Evolutionary conservation across 2,797 vertebrate genomes (phyloP), one percentile per base, ranked within the genome.

Genomic region (Diglossa cyanea): DNA sequence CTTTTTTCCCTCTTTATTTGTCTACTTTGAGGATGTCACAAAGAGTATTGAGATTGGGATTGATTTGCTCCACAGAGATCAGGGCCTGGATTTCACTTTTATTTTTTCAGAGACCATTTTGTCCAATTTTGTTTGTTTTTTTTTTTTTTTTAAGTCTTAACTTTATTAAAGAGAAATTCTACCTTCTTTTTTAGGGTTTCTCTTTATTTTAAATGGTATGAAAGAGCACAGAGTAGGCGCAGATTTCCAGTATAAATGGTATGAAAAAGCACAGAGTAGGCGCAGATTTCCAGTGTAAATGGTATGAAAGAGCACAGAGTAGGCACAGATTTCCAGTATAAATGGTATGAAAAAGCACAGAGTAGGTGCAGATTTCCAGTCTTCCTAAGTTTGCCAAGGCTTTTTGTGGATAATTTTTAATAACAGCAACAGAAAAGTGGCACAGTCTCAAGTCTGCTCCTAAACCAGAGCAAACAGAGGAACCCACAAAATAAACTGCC

Each of bases 181-280:
- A 19, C 57, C 39, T 74, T 79, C 6, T 30, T 61, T 61, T 75
- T 60, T 2, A 54, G 55, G 20, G 33, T 4, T 84, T 79, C 37
- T 70, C 25, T 66, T 30, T n/a, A 2, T 28, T 72, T 48, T 25
- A 45, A 63, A 3, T 67, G 37, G 10, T 37, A 37, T 37, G 51
- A 53, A 20, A 31, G 20, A 53, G 30, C 19, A n/a, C 51, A 9
- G 51, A 21, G 51, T 21, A 51, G 28, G 28, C 8, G 5, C 28
- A 30, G 50, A 30, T 5, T 51, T 31, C 7, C 17, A 31, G 28
- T 12, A 1, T 24, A 37, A 58, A 3, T 66, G 9, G 5, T 31
- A 7, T 7, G 31, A 44, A 24, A 2, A 1, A 9, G 7, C 16
- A 19, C 16, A 19, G 45, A 26, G 17, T 15, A 21, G 1, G 45